These are phyloP conservation scores for Porites australiensis DNA, from an alignment of 64 coral and sea anemone genomes.

Conservation along the genomic window DNA sequence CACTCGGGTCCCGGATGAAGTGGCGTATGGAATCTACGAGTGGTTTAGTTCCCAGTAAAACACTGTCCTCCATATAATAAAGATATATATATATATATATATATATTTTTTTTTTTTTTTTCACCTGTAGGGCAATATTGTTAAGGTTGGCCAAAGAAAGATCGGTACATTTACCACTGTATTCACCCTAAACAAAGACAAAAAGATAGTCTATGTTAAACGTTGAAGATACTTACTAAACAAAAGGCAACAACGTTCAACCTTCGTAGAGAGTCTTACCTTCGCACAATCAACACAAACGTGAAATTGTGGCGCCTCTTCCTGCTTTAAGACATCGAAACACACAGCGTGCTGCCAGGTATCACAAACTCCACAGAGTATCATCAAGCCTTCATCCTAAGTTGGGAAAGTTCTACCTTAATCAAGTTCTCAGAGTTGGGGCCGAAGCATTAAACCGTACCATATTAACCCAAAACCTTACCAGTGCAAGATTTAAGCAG, in stretches of 20 bases:
- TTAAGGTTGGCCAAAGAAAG: constrained; percentile 61
- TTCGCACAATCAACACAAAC: constrained; percentile 85
- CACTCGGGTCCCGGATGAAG: too few species aligned
- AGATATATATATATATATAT: too few species aligned
- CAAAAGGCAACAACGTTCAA: not conserved
- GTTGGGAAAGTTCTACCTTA: not conserved
- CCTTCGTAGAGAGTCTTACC: constrained; percentile 28
- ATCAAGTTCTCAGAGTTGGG: too few species aligned
- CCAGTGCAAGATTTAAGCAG: too few species aligned
- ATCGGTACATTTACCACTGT: constrained; percentile 82
- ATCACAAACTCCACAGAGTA: constrained; percentile 93
- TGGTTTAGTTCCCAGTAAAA: too few species aligned
- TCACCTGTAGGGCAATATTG: constrained; percentile 73
- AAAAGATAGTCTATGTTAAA: not conserved
- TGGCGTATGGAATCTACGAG: too few species aligned
- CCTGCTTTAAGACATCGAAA: constrained; percentile 84
- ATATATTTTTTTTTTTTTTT: not conserved
- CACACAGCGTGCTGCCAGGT: constrained; percentile 96
- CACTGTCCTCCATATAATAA: too few species aligned
- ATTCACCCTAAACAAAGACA: not conserved
- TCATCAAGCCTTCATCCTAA: constrained; percentile 98
- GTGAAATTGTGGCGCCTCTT: constrained; percentile 88
- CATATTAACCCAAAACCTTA: too few species aligned
- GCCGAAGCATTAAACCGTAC: too few species aligned
- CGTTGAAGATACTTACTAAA: not conserved